These are phyloP conservation scores for Anoncus sp. DNA, from an alignment of 2,888 invertebrate species.

Conservation along the genomic window DNA sequence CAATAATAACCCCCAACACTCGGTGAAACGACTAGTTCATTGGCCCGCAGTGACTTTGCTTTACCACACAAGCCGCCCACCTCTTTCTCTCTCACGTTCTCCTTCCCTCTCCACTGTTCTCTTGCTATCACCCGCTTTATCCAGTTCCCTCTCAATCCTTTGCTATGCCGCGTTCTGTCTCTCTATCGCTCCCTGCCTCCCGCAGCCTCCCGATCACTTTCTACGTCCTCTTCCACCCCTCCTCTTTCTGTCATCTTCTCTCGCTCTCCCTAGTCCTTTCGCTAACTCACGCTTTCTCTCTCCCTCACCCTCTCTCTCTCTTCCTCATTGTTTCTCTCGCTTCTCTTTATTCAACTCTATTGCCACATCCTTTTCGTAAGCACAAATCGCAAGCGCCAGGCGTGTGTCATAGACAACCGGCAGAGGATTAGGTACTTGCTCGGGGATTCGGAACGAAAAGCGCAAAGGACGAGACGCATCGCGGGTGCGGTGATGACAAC, in stretches of 20 bases:
- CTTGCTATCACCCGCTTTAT: constrained; percentile 2
- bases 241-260: constrained; percentile 34
- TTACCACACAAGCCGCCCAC: constrained; percentile 75
- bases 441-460: constrained; percentile 15
- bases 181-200: background rate
- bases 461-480: constrained; percentile 58
- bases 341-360: constrained; percentile 16
- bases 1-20: constrained; percentile 76
- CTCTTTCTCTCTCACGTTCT: constrained; percentile 29
- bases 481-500: constrained; percentile 35
- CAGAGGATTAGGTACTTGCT: constrained; percentile 18
- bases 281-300: background rate
- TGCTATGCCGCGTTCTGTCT: no score
- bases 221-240: constrained; percentile 30
- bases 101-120: background rate
- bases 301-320: constrained; percentile 13
- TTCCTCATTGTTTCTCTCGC: background rate
- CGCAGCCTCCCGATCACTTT: background rate
- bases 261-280: background rate
- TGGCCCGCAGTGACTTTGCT: constrained; percentile 81
- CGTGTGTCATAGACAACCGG: background rate
- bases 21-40: constrained; percentile 77
- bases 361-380: background rate
- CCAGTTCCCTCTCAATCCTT: no score
- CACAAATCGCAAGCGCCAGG: constrained; percentile 5